Conservation (phyloP, 2,797 vertebrate genomes). For the Acrossocheilus fasciatus region DNA sequence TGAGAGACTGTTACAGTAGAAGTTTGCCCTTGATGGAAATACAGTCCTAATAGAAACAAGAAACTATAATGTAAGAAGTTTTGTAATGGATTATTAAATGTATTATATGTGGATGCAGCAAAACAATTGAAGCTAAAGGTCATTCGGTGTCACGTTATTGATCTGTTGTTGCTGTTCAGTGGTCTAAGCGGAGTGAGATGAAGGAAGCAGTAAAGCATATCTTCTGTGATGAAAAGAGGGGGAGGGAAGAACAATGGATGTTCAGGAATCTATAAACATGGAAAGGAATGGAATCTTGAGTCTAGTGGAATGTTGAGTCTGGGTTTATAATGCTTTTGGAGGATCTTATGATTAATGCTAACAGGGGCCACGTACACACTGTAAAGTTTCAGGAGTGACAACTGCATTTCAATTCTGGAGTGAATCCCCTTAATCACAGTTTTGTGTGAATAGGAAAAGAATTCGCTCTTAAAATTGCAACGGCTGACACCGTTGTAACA, state of each 20-base stretch:
- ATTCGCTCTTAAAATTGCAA: background rate
- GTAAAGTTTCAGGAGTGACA: background rate
- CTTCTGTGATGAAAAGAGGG: background rate
- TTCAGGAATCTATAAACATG: background rate
- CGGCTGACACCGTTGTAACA: background rate
- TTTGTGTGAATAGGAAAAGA: background rate
- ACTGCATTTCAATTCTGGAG: background rate
- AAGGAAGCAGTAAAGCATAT: background rate
- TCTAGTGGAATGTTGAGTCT: background rate
- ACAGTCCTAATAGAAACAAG: background rate
- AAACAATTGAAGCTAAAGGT: background rate
- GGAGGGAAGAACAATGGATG: background rate
- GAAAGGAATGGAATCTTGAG: conserved; percentile 11
- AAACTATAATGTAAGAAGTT: background rate
- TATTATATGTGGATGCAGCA: background rate
- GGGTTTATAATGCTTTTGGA: background rate
- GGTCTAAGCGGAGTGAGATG: background rate
- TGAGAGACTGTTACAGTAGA: background rate
- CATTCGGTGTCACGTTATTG: background rate
- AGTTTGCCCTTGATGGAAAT: background rate
- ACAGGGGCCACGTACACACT: background rate
- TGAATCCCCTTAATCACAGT: background rate
- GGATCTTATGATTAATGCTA: background rate
- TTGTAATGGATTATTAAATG: background rate
- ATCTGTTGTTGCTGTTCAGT: background rate